Conservation (phyloP, 2,113 vertebrate species). For the Gobio gobio region DNA sequence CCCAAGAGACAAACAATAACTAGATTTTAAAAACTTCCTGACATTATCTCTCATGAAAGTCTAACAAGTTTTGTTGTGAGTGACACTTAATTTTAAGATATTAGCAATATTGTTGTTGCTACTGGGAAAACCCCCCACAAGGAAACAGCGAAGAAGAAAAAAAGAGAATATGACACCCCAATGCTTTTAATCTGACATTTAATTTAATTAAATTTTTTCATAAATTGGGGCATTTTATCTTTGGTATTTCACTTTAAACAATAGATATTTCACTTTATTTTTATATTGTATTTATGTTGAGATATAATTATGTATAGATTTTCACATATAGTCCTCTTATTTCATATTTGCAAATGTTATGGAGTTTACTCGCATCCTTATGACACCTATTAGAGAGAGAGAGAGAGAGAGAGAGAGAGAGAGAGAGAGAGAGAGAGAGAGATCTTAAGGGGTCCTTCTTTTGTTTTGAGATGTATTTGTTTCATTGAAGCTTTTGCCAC, state of each 20-base stretch:
- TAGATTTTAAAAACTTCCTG: slow-evolving; percentile 74
- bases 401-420: neutral
- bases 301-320: neutral
- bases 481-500: slow-evolving; percentile 79
- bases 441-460: slow-evolving; percentile 30
- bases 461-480: slow-evolving; percentile 72
- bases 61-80: slow-evolving; percentile 74
- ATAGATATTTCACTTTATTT: neutral
- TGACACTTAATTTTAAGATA: slow-evolving; percentile 49
- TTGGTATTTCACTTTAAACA: neutral
- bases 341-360: neutral
- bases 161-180: neutral
- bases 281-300: neutral
- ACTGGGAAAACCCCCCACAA: neutral
- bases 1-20: slow-evolving; percentile 82
- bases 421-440: neutral
- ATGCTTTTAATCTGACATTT: neutral
- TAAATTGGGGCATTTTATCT: neutral
- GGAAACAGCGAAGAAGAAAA: no score
- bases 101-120: neutral
- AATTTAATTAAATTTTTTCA: no score
- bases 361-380: neutral
- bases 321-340: neutral
- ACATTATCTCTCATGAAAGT: slow-evolving; percentile 57
- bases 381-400: neutral